Base-by-base conservation (phyloP, 1,140 invertebrate species). In the Lordiphosa collinella region DNA sequence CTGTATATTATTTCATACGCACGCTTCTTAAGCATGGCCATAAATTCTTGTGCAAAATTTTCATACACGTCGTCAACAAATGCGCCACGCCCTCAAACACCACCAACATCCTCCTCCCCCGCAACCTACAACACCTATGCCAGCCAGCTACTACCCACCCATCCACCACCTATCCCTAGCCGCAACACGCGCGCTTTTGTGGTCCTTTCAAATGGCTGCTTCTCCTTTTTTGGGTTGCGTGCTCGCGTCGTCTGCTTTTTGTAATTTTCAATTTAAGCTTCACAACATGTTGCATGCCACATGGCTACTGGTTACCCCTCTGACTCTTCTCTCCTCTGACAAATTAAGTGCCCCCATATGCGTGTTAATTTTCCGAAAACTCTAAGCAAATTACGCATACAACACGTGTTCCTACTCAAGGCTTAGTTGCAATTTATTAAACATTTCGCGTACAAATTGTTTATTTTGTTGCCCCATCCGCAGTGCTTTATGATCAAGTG, bases 1-100 rank as follows among this genome's bases (percentile, higher is more conserved):
- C 47, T 82, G 71, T 76, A 68, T 80, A 80, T 80, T 76, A 84
- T 82, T 82, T 82, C 72, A 82, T 84, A 72, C 78, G 76, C 71
- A 84, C 78, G 71, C 64, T 84, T 57, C 76, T 82, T 82, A 82
- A 82, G 76, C 76, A 72, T 48, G 67, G 76, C 76, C 76, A 82
- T 82, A 82, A 82, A 82, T 82, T 82, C 56, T 71, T 66, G 40
- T 58, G 62, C 61, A 47, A 72, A 68, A 82, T 82, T 82, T 82
- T 82, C 76, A 82, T 82, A 82, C 84, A 78, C 78, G 71, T 55
- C 47, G 66, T 60, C 65, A 76, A 59, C 62, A 31, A 59, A 51
- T 55, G 55, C 58, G 59, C 58, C 65, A 73, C 47, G 38, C 67
- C 49, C 57, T 25, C 22, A 25, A 25, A 25, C 46, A 25, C 44